These are phyloP conservation scores for Platorchestia sp. DNA, from an alignment of 1,140 invertebrate genomes.

Conservation along the genomic window DNA sequence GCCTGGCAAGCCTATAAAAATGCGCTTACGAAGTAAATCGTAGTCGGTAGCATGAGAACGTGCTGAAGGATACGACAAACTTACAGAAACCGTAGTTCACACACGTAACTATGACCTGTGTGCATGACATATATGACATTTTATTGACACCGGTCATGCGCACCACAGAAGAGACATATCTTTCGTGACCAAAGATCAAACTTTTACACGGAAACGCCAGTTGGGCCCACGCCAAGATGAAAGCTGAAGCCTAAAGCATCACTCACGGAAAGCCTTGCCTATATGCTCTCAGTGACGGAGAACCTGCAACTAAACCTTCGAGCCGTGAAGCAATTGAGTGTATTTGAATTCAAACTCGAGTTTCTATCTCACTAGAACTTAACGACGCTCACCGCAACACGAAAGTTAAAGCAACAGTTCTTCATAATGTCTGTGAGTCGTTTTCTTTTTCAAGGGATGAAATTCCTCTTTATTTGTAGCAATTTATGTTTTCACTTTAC, in stretches of 20 bases:
- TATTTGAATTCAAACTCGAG: neutral
- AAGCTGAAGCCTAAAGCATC: neutral
- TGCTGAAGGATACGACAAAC: too few relatives aligned
- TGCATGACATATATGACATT: too few relatives aligned
- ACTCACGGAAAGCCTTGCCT: neutral
- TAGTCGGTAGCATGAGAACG: too few relatives aligned
- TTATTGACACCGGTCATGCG: neutral
- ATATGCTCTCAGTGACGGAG: neutral
- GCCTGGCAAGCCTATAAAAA: too few relatives aligned
- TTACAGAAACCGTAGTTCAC: too few relatives aligned
- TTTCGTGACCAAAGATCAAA: neutral
- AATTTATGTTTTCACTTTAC: neutral
- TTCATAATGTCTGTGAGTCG: neutral
- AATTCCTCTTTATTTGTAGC: neutral
- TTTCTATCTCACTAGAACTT: neutral
- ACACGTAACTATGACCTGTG: too few relatives aligned
- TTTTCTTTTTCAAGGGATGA: neutral
- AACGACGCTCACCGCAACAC: neutral
- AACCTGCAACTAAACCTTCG: neutral
- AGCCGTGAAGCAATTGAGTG: neutral
- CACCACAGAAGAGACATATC: neutral
- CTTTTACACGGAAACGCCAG: neutral
- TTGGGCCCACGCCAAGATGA: neutral
- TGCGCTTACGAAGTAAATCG: too few relatives aligned
- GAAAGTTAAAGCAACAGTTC: neutral